Conservation (phyloP, 2,888 invertebrate genomes). For the Eulithis prunata region DNA sequence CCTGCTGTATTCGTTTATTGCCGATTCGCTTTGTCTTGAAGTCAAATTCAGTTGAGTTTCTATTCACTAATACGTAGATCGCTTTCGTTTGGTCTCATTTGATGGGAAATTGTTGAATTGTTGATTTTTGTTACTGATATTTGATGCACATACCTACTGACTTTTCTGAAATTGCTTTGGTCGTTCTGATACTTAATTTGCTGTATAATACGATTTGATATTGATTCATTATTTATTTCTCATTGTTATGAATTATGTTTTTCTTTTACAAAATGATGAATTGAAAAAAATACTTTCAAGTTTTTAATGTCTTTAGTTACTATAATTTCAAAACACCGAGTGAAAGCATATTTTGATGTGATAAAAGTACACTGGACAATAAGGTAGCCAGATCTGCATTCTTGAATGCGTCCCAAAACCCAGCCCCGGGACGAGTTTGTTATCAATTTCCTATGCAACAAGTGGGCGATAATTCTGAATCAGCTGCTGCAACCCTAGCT, state of each 20-base stretch:
- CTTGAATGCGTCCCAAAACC: conserved; percentile 74
- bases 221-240: too few relatives aligned
- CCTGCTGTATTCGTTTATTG: conserved; percentile 6
- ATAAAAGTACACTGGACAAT: conserved; percentile 37
- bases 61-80: background rate
- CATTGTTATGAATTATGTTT: too few relatives aligned
- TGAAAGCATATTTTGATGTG: too few relatives aligned
- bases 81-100: background rate
- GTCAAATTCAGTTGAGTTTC: background rate
- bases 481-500: conserved; percentile 65
- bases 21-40: background rate
- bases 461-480: conserved; percentile 82
- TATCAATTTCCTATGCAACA: conserved; percentile 82
- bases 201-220: too few relatives aligned
- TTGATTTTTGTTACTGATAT: too few relatives aligned
- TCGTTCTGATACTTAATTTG: too few relatives aligned
- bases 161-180: too few relatives aligned
- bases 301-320: too few relatives aligned
- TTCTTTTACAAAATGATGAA: too few relatives aligned
- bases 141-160: too few relatives aligned
- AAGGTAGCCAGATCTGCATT: conserved; percentile 53
- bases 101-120: background rate
- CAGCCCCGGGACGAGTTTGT: conserved; percentile 64
- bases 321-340: too few relatives aligned
- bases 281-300: too few relatives aligned